These are phyloP conservation scores for Notarius lentiginosus DNA, from an alignment of 2,113 vertebrate species.

Conservation along the genomic window DNA sequence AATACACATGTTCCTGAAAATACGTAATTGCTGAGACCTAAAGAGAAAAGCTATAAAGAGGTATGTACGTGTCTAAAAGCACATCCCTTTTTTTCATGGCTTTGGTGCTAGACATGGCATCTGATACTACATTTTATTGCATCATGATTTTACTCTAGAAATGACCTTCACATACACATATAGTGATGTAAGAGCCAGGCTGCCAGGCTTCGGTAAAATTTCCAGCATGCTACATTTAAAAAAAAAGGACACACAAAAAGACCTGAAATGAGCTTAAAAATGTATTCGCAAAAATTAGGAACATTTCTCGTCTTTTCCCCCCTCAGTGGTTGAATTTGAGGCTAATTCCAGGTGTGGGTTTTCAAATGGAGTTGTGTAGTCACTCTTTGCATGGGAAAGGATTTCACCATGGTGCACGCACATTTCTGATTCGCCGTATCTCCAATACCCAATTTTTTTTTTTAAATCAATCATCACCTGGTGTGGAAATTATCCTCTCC, in stretches of 20 bases:
- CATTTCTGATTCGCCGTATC: neutral
- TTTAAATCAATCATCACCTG: neutral
- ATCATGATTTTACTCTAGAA: neutral
- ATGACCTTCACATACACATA: neutral
- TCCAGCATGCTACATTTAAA: neutral
- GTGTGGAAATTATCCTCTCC: neutral
- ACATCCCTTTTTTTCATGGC: neutral
- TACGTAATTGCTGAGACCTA: neutral
- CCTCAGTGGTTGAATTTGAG: too few species aligned
- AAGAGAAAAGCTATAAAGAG: conserved; percentile 26
- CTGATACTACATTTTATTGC: neutral
- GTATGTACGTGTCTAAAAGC: neutral
- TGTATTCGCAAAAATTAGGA: too few species aligned
- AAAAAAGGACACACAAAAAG: neutral
- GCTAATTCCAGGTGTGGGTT: too few species aligned
- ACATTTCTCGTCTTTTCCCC: neutral
- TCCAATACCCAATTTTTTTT: neutral
- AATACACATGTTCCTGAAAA: conserved; percentile 21
- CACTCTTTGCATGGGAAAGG: neutral
- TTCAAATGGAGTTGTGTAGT: too few species aligned
- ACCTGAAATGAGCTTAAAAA: neutral
- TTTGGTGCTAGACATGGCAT: neutral
- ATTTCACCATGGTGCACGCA: neutral
- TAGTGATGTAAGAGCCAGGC: neutral
- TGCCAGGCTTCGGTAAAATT: too few species aligned